Conservation (phyloP, 2,113 vertebrate species). For the Archocentrus centrarchus region DNA sequence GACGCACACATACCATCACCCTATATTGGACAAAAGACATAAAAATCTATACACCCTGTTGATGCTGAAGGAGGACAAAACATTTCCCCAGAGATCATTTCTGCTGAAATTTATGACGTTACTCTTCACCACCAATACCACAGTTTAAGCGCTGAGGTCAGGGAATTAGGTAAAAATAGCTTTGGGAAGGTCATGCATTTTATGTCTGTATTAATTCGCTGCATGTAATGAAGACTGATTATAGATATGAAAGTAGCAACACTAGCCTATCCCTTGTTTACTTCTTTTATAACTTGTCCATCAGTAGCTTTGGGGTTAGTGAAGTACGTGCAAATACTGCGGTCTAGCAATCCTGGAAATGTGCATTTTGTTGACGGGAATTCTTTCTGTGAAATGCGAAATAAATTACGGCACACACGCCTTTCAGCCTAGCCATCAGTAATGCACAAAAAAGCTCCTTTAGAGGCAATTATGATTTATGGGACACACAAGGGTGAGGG, state of each 20-base stretch:
- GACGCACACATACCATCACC: conserved; percentile 10
- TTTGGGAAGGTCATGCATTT: not conserved
- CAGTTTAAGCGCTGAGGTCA: conserved; percentile 49
- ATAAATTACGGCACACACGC: not conserved
- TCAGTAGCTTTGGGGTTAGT: not conserved
- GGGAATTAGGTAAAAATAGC: conserved; percentile 23
- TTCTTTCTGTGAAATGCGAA: conserved; percentile 22
- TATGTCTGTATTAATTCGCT: conserved; percentile 8
- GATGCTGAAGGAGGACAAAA: conserved; percentile 36
- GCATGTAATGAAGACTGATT: conserved; percentile 17
- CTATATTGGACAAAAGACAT: conserved; percentile 33
- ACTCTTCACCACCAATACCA: conserved; percentile 26
- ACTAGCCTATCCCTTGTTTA: not conserved
- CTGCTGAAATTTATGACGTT: conserved; percentile 46
- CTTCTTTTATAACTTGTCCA: not conserved
- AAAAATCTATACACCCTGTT: conserved; percentile 19
- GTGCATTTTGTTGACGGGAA: conserved; percentile 16
- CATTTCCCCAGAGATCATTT: conserved; percentile 52
- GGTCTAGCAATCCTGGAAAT: conserved; percentile 32
- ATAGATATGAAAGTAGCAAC: not conserved
- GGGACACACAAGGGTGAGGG: conserved; percentile 11
- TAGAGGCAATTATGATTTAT: conserved; percentile 25
- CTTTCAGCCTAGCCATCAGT: conserved; percentile 7
- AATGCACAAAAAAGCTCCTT: conserved; percentile 3
- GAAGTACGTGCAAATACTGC: not conserved